Evolutionary conservation across 2,797 vertebrate genomes (phyloP), one percentile per base, ranked within the genome.

Genomic region (Yasuhikotakia modesta): DNA sequence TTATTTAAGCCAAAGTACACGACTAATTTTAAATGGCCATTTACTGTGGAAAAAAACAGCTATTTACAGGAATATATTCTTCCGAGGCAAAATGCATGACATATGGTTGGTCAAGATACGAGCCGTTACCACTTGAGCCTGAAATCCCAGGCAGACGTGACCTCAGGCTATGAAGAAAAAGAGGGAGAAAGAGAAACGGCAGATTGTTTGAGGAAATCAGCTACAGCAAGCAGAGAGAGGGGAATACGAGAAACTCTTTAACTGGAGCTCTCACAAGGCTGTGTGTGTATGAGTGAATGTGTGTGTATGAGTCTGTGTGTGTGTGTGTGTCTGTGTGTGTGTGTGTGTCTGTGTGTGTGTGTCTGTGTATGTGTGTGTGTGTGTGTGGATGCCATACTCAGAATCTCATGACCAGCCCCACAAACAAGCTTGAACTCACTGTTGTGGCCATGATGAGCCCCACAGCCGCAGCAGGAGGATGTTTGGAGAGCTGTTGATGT

Each of bases 101-200:
- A 85, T 87, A 82, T 87, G 86, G 81, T 81, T 83, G 70, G 60
- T 70, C 69, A 73, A 85, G 85, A 85, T 85, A 86, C 79, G 73
- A 83, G 63, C 45, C 57, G 69, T 80, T 78, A 81, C 65, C 71
- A 80, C 75, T 78, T 73, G 43, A 58, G 61, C 65, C 79, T 52
- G 58, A 70, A 77, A 79, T 81, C 83, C 39, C 70, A 73, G 73
- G 60, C 79, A 82, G 80, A 83, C 67, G 78, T 75, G 77, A 87
- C 85, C 82, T 71, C 46, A 75, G 82, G 80, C 75, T 68, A 70
- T 27, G 32, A 21, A 72, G 68, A 76, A 72, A 70, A 53, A 78
- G 61, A 71, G 64, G 66, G 52, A 39, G 63, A 17, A 68, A 64
- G n/a, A 63, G 21, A 27, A 70, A 74, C 24, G 66, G 52, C 43